Base-by-base conservation (phyloP, 2,888 invertebrate genomes). In the Clostera curtula region DNA sequence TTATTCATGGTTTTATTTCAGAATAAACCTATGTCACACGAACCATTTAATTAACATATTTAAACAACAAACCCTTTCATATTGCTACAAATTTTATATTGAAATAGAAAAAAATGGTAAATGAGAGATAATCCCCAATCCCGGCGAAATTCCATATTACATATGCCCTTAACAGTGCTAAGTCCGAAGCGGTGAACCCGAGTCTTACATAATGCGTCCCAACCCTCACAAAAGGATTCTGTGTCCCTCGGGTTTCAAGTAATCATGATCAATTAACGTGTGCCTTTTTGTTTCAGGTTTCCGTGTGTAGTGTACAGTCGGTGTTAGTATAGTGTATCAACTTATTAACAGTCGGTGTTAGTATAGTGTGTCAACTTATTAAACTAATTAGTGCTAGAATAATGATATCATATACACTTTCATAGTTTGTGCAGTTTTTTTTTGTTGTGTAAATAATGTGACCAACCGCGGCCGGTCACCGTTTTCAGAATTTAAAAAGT, bases 261-360 rank as follows among this genome's bases (percentile, higher is more conserved):
- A 22, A 28, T 29, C 18, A 11, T 9, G 19, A 19, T n/a, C n/a
- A 43, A 16, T 29, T 42, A 32, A 42, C 12, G 12, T 18, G 5
- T 24, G n/a, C 9, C 7, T 18, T 30, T 37, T 48, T 49, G 52
- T 49, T 49, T 35, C 49, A 49, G 52, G 42, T 51, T 31, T 26
- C 14, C 3, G 17, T 25, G 35, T 37, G 24, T 37, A 37, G 44
- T 44, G 31, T 21, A 8, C 15, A 9, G 21, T 33, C 24, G 28
- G 32, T 41, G 40, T 36, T 40, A 34, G 23, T 5, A 14, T 31
- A 43, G 25, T 25, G 34, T 40, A 27, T 24, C 13, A 36, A 31
- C 34, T 34, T 35, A 18, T 28, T 32, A 25, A 19, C 31, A 37
- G 29, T 36, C 26, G 37, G 38, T 39, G 37, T 34, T 19, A 24